Evolutionary conservation across 2,888 invertebrate genomes (phyloP), one percentile per base, ranked within the genome.

Genomic region (Prosapia bicincta): DNA sequence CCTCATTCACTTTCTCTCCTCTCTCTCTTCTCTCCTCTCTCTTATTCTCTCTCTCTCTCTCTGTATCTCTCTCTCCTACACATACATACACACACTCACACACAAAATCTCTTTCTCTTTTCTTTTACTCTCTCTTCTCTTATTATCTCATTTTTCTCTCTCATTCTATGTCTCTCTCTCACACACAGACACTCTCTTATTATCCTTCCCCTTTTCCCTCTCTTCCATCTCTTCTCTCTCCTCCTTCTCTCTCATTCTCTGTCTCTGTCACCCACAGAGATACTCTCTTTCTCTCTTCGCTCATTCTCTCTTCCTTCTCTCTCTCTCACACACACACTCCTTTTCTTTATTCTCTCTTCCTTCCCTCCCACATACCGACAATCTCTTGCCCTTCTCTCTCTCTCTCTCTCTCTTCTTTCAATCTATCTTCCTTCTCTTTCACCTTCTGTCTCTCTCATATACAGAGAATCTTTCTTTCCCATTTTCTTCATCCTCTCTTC

Each of bases 281-380:
- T 38, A 26, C 38, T 28, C 30, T 69, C 23, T 69, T 30, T 20
- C 43, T 71, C 15, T 23, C 32, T 30, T 9, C 69, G 30, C 26
- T 69, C 24, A n/a, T 38, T 72, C 2, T 7, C 24, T 13, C 20
- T 78, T 0, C 85, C 85, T 28, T 86, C 85, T 30, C 87, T 85
- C 0, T 78, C 82, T 3, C n/a, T n/a, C n/a, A n/a, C n/a, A n/a
- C n/a, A n/a, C n/a, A n/a, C n/a, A n/a, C n/a, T n/a, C n/a, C n/a
- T n/a, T n/a, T n/a, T n/a, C n/a, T n/a, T n/a, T n/a, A n/a, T n/a
- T 83, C 81, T 30, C 87, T 87, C 10, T 81, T 84, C 0, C 83
- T 84, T 83, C 86, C 84, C 85, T 0, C 84, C 84, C 24, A n/a
- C n/a, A n/a, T n/a, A n/a, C n/a, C n/a, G n/a, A n/a, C n/a, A n/a